Conservation (phyloP, 2,797 vertebrate species). For the Arnoldichthys spilopterus region DNA sequence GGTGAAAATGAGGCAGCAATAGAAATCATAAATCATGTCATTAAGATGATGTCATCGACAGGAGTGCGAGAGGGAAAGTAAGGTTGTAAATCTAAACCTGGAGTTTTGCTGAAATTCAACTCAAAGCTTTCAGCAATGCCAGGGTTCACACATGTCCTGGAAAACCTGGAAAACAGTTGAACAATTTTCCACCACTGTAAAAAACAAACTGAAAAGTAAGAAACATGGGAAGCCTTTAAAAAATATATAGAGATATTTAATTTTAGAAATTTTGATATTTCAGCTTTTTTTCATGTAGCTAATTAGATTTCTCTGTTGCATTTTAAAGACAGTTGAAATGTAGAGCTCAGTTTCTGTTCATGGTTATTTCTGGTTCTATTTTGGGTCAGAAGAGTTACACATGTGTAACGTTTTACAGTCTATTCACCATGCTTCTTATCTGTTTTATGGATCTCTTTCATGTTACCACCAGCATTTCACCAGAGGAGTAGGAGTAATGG, state of each 20-base stretch:
- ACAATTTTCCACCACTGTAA: no score
- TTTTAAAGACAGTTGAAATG: constrained; percentile 28
- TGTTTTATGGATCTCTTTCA: constrained; percentile 14
- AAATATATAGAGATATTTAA: background rate
- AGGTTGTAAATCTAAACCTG: constrained; percentile 5
- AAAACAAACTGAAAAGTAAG: no score
- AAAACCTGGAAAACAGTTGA: no score
- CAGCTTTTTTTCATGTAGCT: background rate
- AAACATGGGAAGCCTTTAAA: background rate
- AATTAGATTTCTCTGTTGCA: constrained; percentile 1
- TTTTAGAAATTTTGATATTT: background rate
- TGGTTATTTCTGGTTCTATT: background rate
- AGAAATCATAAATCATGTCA: constrained; percentile 14
- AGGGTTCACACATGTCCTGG: background rate
- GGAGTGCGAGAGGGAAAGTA: background rate
- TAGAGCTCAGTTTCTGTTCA: constrained; percentile 25
- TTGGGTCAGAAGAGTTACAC: constrained; percentile 14
- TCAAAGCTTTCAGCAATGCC: background rate
- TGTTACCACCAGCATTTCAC: constrained; percentile 18
- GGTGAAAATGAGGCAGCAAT: constrained; percentile 11
- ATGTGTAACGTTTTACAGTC: constrained; percentile 1
- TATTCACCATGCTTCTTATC: background rate
- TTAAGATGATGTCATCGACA: constrained; percentile 13
- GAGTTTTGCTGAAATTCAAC: background rate
- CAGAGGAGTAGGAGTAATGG: background rate